Evolutionary conservation across 1,140 invertebrate species (phyloP).

Genomic region (Habropoda laboriosa): DNA sequence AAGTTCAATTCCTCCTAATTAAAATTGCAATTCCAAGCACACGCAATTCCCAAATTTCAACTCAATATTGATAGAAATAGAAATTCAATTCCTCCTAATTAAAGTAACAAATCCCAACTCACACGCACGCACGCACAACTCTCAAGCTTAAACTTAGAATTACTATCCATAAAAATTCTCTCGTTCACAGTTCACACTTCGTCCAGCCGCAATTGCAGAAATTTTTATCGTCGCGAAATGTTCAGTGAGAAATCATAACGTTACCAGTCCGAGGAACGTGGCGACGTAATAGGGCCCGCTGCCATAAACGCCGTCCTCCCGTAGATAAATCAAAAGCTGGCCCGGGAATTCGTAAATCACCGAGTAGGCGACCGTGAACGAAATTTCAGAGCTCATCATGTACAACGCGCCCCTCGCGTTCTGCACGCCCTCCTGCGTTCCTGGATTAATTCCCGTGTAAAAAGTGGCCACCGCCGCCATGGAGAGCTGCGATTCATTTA

Average conservation of each 20-base stretch:
- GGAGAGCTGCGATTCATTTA: slow-evolving; percentile 57
- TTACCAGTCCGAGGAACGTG: slow-evolving; percentile 61
- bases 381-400: slow-evolving; percentile 62
- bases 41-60: too few relatives aligned
- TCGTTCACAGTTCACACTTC: too few relatives aligned
- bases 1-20: too few relatives aligned
- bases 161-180: too few relatives aligned
- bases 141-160: too few relatives aligned
- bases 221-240: background rate
- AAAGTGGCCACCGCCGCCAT: slow-evolving; percentile 53
- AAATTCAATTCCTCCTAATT: too few relatives aligned
- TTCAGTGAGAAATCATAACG: slow-evolving; percentile 2
- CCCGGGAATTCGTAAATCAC: slow-evolving; percentile 60
- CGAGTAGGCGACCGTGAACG: slow-evolving; percentile 63
- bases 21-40: too few relatives aligned
- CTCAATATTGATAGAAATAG: too few relatives aligned
- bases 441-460: slow-evolving; percentile 55
- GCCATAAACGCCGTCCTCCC: slow-evolving; percentile 58
- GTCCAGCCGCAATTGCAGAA: accelerated
- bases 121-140: too few relatives aligned
- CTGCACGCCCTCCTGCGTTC: slow-evolving; percentile 61
- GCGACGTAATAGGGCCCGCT: slow-evolving; percentile 63
- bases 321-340: slow-evolving; percentile 58
- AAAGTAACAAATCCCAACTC: too few relatives aligned
- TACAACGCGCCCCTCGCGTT: slow-evolving; percentile 62